Evolutionary conservation across 1,140 invertebrate species (phyloP).

Genomic region (Diorhabda carinulata): DNA sequence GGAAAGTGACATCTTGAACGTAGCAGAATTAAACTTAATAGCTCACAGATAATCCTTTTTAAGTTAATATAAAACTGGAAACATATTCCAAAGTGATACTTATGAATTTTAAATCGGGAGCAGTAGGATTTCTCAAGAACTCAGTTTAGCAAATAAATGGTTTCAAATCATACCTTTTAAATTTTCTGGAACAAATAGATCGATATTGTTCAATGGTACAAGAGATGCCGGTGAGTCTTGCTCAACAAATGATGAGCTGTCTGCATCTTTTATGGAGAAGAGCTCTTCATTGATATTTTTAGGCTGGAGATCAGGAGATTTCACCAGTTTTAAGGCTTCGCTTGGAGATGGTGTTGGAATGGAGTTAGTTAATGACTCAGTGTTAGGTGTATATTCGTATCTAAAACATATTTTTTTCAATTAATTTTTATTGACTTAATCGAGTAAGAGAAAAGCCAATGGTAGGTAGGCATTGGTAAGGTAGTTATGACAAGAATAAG

Average conservation of each 20-base stretch:
- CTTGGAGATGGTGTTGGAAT: slow-evolving; percentile 9
- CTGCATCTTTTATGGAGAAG: slow-evolving; percentile 16
- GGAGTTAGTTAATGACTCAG: neutral
- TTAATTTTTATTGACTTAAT: no score
- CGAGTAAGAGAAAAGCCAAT: no score
- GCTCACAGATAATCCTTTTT: no score
- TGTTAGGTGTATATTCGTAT: slow-evolving; percentile 4
- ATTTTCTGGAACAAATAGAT: slow-evolving; percentile 7
- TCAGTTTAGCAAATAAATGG: no score
- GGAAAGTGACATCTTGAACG: no score
- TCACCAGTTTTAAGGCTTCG: slow-evolving; percentile 21
- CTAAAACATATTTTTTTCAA: neutral
- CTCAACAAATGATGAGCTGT: slow-evolving; percentile 12
- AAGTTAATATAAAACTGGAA: no score
- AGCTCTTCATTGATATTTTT: slow-evolving; percentile 27
- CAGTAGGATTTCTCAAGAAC: no score
- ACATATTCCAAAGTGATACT: no score
- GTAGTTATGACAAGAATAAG: no score
- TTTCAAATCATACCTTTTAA: slow-evolving; percentile 7
- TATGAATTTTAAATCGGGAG: no score
- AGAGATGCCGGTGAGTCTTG: neutral
- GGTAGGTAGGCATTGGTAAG: no score
- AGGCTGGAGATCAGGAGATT: slow-evolving; percentile 22
- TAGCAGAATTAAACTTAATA: no score
- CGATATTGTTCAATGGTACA: slow-evolving; percentile 6